Percentiles rank a stretch among this genome's conserved stretches.
These are phyloP conservation scores for Panagrolaimus sp. DNA, from an alignment of 1,140 invertebrate genomes.

Conservation along the genomic window DNA sequence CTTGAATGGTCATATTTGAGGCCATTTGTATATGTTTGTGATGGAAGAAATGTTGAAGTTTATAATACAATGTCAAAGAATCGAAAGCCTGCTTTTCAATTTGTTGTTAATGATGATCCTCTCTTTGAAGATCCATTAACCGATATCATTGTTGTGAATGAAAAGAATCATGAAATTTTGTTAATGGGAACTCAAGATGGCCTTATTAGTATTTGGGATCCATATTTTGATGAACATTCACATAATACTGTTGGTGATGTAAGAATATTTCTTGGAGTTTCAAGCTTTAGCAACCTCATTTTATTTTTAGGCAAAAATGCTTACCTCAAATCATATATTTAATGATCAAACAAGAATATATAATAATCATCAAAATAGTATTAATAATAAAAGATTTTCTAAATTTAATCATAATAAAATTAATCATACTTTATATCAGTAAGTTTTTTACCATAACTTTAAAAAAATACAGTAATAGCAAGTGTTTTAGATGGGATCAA, in stretches of 20 bases:
- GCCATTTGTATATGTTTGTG: constrained; percentile 6
- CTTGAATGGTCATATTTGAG: neutral
- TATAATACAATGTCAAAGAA: neutral
- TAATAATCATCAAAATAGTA: constrained; percentile 5
- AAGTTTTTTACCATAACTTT: constrained; percentile 25
- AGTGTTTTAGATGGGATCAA: constrained; percentile 51
- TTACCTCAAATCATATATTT: constrained; percentile 46
- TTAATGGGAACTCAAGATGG: constrained; percentile 45
- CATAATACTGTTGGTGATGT: constrained; percentile 9
- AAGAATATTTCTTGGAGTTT: too few relatives aligned
- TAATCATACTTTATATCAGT: constrained; percentile 48
- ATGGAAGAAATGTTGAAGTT: neutral
- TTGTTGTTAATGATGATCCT: neutral
- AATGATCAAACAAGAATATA: constrained; percentile 40
- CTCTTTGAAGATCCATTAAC: constrained; percentile 38
- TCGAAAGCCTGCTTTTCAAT: neutral
- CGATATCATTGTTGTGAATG: constrained; percentile 49
- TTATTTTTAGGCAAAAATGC: constrained; percentile 33
- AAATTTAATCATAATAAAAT: too few relatives aligned
- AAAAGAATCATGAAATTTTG: constrained; percentile 47
- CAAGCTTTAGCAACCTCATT: too few relatives aligned
- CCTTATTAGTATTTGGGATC: constrained; percentile 50
- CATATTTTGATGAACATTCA: constrained; percentile 38
- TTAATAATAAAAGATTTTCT: constrained; percentile 9
- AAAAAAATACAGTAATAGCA: constrained; percentile 11